Conservation (phyloP, 2,797 vertebrate species). For the Sebastes kiyomatsui region DNA sequence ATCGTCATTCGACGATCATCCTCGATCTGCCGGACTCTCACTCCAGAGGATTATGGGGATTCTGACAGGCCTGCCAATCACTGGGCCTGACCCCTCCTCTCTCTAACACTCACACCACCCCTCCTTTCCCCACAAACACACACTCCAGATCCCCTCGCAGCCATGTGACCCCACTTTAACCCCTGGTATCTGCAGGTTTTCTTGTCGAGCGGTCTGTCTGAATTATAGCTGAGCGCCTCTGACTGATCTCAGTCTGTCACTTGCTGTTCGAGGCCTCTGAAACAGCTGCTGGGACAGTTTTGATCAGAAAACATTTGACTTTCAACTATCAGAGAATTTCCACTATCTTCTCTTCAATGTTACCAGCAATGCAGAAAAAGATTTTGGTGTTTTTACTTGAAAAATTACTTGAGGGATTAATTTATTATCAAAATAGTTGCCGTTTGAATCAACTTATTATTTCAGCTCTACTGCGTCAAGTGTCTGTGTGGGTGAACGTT, state of each 20-base stretch:
- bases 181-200: constrained; percentile 32
- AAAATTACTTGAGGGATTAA: too few species aligned
- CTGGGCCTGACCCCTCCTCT: background rate
- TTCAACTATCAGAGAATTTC: background rate
- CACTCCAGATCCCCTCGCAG: constrained; percentile 24
- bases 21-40: background rate
- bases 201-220: constrained; percentile 29
- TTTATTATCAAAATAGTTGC: background rate
- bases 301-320: background rate
- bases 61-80: constrained; percentile 59
- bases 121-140: background rate
- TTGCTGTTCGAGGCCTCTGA: constrained; percentile 10
- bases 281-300: constrained; percentile 4
- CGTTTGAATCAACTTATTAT: background rate
- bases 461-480: background rate
- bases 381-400: background rate
- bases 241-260: constrained; percentile 47
- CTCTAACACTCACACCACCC: background rate
- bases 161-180: constrained; percentile 67
- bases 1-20: background rate
- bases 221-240: constrained; percentile 41
- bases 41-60: constrained; percentile 11
- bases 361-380: background rate
- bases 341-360: background rate
- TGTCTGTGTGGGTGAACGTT: background rate